Conservation (phyloP, 2,113 vertebrate species). For the Pseudorhombus dupliciocellatus region DNA sequence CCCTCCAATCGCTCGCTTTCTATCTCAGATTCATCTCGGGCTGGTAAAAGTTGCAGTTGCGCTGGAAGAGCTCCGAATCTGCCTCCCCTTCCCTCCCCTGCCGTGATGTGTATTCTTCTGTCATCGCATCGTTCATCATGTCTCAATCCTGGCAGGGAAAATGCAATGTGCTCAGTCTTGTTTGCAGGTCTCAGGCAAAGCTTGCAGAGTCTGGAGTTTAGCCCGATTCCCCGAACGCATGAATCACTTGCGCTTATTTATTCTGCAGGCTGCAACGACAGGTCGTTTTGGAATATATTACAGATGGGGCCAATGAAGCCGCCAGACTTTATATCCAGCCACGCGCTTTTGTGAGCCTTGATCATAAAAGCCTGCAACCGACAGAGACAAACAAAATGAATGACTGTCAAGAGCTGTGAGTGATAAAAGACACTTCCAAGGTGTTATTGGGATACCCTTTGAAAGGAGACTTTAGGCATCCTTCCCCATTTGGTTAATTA, state of each 20-base stretch:
- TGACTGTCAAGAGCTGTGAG: constrained; percentile 9
- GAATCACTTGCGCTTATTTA: constrained; percentile 55
- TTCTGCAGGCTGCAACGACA: constrained; percentile 17
- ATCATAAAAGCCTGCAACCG: constrained; percentile 25
- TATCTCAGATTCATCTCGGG: constrained; percentile 11
- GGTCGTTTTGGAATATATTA: constrained; percentile 27
- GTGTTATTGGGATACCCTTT: not conserved
- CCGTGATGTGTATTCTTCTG: constrained; percentile 47
- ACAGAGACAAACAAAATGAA: constrained; percentile 31
- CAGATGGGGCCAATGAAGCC: constrained; percentile 36
- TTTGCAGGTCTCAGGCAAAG: constrained; percentile 39
- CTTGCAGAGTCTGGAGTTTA: constrained; percentile 25
- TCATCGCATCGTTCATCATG: constrained; percentile 50
- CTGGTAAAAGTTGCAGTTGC: constrained; percentile 24
- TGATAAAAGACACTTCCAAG: constrained; percentile 30
- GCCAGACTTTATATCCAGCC: constrained; percentile 10
- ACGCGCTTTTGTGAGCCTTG: constrained; percentile 4
- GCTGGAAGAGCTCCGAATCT: constrained; percentile 26
- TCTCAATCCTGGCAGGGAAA: constrained; percentile 37
- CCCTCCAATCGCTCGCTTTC: constrained; percentile 21
- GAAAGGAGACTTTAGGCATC: not conserved
- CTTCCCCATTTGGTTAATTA: constrained; percentile 15
- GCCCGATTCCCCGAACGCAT: constrained; percentile 33
- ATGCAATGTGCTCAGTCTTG: constrained; percentile 27
- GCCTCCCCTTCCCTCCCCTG: constrained; percentile 41